These are phyloP conservation scores for Okapia johnstoni DNA, from an alignment of 2,113 vertebrate species.

Conservation along the genomic window DNA sequence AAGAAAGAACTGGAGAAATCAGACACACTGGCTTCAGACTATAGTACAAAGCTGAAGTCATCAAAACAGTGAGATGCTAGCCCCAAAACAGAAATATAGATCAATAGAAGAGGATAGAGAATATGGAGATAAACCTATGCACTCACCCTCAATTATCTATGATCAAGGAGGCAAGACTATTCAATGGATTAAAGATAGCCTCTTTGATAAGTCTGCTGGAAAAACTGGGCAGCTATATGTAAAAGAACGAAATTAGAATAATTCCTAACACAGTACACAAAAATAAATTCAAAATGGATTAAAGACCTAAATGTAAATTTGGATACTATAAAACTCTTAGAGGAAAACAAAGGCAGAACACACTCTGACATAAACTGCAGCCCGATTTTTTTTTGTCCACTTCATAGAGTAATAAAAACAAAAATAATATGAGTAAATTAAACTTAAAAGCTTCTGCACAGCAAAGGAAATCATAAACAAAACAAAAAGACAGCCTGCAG, in stretches of 20 bases:
- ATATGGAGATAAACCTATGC: background rate
- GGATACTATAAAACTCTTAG: background rate
- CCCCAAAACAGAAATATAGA: background rate
- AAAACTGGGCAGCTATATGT: background rate
- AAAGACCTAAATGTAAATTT: background rate
- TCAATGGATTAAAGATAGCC: background rate
- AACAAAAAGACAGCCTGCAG: background rate
- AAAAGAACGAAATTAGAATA: background rate
- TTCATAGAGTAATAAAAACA: background rate
- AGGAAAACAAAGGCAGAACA: background rate
- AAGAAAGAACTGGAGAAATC: background rate
- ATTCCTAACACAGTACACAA: background rate
- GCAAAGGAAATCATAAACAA: background rate
- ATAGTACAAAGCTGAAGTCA: background rate
- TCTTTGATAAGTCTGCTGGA: background rate
- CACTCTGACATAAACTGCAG: background rate
- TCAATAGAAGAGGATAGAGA: background rate
- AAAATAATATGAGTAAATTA: background rate
- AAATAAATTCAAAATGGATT: background rate
- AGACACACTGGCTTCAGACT: background rate
- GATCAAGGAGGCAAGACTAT: background rate
- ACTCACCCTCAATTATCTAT: background rate
- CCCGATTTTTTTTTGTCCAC: background rate
- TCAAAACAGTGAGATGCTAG: background rate
- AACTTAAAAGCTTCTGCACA: background rate